phyloP scores from a whole-genome alignment of 2,797 vertebrate genomes.

The Hypotaenidia philippensis region DNA sequence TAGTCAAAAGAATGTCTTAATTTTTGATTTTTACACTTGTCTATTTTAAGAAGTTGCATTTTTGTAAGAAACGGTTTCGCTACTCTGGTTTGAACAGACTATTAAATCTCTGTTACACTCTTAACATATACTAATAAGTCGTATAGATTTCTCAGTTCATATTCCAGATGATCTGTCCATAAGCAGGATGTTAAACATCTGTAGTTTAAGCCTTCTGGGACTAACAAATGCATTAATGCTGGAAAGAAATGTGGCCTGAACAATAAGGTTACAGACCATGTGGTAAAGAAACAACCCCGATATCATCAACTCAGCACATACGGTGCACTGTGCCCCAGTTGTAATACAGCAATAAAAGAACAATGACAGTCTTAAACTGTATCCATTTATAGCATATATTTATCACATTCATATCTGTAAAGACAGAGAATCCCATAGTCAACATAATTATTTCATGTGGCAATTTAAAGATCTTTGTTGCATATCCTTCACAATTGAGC shows the following conservation, averaged over 20 bases:
- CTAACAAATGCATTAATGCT: slow-evolving; percentile 93
- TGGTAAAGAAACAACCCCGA: slow-evolving; percentile 67
- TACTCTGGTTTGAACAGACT: slow-evolving; percentile 84
- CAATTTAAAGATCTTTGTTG: slow-evolving; percentile 70
- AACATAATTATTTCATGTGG: slow-evolving; percentile 62
- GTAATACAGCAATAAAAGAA: slow-evolving; percentile 56
- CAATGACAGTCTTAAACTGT: slow-evolving; percentile 68
- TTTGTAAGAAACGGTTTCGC: slow-evolving; percentile 77
- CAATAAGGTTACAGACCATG: slow-evolving; percentile 87
- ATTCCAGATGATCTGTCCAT: slow-evolving; percentile 85
- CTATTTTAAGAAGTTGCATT: slow-evolving; percentile 77
- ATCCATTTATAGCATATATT: slow-evolving; percentile 56
- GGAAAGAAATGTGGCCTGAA: slow-evolving; percentile 92
- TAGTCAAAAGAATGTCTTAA: slow-evolving; percentile 74
- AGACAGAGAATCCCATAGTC: slow-evolving; percentile 62
- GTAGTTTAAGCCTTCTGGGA: slow-evolving; percentile 91
- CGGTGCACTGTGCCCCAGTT: slow-evolving; percentile 47
- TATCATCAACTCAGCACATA: slow-evolving; percentile 66
- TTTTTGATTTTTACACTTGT: slow-evolving; percentile 70
- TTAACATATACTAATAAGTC: slow-evolving; percentile 83
- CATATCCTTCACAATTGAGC: slow-evolving; percentile 44
- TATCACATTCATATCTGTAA: slow-evolving; percentile 60
- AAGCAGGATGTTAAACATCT: slow-evolving; percentile 87
- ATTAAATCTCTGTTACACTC: slow-evolving; percentile 82
- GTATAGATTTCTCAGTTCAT: slow-evolving; percentile 84